Conservation (phyloP, 2,113 vertebrate species). For the Tenebrosternarchus preto region DNA sequence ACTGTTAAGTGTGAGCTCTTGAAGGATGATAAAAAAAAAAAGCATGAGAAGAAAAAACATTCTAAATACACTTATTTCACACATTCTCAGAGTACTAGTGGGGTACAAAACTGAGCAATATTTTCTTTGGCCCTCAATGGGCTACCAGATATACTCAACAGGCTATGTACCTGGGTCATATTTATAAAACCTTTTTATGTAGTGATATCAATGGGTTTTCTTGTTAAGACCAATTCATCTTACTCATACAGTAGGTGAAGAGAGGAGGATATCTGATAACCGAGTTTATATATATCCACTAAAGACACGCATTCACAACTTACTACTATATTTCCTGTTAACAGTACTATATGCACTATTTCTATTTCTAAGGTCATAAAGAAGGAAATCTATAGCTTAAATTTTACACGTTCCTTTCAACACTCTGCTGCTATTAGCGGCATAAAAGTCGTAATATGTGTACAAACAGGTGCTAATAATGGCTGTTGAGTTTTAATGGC, state of each 20-base stretch:
- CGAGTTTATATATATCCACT: conserved; percentile 2
- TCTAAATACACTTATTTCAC: neutral
- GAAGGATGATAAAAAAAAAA: conserved; percentile 11
- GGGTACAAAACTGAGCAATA: conserved; percentile 38
- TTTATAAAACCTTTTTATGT: conserved; percentile 24
- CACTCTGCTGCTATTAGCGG: neutral
- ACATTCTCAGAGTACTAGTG: conserved; percentile 19
- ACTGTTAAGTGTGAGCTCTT: neutral
- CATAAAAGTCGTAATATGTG: neutral
- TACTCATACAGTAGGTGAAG: conserved; percentile 26
- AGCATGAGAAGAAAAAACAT: neutral
- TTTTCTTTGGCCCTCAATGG: conserved; percentile 43
- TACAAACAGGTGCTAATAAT: neutral
- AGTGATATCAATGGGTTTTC: conserved; percentile 16
- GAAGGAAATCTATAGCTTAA: conserved; percentile 29
- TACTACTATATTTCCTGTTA: conserved; percentile 4
- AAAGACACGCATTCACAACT: conserved; percentile 26
- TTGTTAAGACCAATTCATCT: conserved; percentile 40
- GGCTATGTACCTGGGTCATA: conserved; percentile 23
- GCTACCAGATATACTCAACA: conserved; percentile 50
- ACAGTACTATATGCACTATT: neutral
- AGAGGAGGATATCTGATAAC: conserved; percentile 31
- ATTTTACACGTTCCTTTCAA: conserved; percentile 23
- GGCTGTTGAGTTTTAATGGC: neutral
- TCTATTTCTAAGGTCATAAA: neutral